Conservation (phyloP, 1,140 invertebrate species). For the Aphidius gifuensis region DNA sequence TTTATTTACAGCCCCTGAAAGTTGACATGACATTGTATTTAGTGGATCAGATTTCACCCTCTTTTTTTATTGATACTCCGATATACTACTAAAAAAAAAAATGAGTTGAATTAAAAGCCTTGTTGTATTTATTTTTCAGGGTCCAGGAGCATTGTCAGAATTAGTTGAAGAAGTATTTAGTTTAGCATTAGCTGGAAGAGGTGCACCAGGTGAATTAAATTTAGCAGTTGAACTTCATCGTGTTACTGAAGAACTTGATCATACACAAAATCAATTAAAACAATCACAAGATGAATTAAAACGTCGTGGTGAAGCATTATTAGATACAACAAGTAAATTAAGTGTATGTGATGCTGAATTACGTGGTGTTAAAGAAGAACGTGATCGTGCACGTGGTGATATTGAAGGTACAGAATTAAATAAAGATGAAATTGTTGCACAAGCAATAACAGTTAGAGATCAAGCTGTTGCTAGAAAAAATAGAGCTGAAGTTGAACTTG, state of each 20-base stretch:
- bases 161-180: conserved; percentile 70
- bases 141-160: conserved; percentile 44
- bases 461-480: conserved; percentile 84
- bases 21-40: too few relatives aligned
- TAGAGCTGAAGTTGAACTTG: conserved; percentile 80
- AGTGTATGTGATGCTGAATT: conserved; percentile 79
- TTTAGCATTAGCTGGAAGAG: conserved; percentile 61
- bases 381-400: conserved; percentile 75
- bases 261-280: conserved; percentile 68
- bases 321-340: conserved; percentile 77
- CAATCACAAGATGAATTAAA: conserved; percentile 78
- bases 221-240: conserved; percentile 70
- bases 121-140: conserved; percentile 26
- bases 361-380: conserved; percentile 73
- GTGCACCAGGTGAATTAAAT: conserved; percentile 54
- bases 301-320: conserved; percentile 72
- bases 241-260: conserved; percentile 76
- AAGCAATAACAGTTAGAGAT: conserved; percentile 81
- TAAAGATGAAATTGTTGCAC: conserved; percentile 76
- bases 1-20: too few relatives aligned
- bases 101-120: not conserved
- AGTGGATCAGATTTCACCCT: too few relatives aligned
- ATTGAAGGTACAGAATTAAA: conserved; percentile 63
- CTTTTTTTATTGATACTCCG: too few relatives aligned
- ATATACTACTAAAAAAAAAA: conserved; percentile 1